Evolutionary conservation across 2,888 invertebrate species (phyloP), one percentile per base, ranked within the genome.

Genomic region (Lasioglossum pauxillum): DNA sequence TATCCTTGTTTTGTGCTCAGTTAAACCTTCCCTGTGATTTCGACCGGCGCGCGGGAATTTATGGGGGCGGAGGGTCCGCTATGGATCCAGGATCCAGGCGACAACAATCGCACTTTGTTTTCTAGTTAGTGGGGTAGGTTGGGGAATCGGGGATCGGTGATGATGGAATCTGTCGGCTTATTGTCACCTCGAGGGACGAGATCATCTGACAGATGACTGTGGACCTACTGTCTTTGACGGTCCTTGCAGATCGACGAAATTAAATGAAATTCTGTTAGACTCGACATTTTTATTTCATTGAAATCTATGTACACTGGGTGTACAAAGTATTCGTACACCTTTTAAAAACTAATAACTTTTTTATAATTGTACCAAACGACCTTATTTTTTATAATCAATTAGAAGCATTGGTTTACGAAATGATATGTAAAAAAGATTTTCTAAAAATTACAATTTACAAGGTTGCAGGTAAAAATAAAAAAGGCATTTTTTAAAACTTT

Each of bases 1-100:
- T 95, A 95, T 95, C 93, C 93, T 31, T 35, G 93, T 93, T 94
- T 93, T 93, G 93, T 93, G 80, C 81, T 46, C 89, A 27, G 92
- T 91, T 93, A 93, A 93, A 93, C 92, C 91, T 86, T 91, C 77
- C 91, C 92, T 91, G 69, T 41, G 92, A 94, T 94, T 92, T 93
- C 92, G 91, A 64, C 91, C 67, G 19, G 90, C 93, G 92, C 90
- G 92, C 90, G 88, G 72, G 81, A 79, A 83, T 71, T 46, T 44
- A n/a, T 72, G 38, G 67, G 80, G 80, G 60, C 60, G 31, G 5
- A 27, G 60, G 60, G 16, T 74, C 73, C 69, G 53, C 64, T 31
- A 16, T 27, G 44, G 44, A 78, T 23, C 73, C 44, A 38, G 74
- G 38, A n/a, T 44, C 72, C 53, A 57, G 73, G 53, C 57, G 38